Evolutionary conservation across 2,113 vertebrate species (phyloP), one percentile per base, ranked within the genome.

Genomic region (Notothenia rossii): DNA sequence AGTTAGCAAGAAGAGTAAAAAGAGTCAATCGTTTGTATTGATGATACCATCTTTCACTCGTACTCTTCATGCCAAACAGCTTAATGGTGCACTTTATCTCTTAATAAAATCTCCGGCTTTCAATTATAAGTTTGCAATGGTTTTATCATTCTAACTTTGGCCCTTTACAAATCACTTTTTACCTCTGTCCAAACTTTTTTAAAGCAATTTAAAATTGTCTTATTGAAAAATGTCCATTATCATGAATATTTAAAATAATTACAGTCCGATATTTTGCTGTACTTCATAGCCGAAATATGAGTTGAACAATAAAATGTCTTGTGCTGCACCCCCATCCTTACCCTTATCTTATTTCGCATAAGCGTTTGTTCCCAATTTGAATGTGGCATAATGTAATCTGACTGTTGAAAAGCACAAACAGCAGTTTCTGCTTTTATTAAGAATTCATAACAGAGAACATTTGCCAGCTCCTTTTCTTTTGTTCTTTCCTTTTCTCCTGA

Each of bases 241-340:
- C 10, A 45, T 79, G 46, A 43, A 72, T 79, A 53, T 66, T 59
- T 58, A 2, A 54, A 67, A 81, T 17, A 51, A 59, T 20, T 59
- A 1, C 29, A 58, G 51, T 1, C n/a, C n/a, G 45, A 59, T 51
- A 59, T 51, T 13, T n/a, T 71, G 55, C 20, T 50, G 43, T 49
- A 55, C 49, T 49, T 62, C 22, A 63, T 51, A 25, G 8, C 22
- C 48, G 20, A 62, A 15, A 33, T 55, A 40, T 45, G 61, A 50
- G 10, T 25, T 50, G 46, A n/a, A 29, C 20, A 20, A 2, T 2
- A 66, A 66, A 72, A 36, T 67, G 60, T 62, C 61, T 66, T 80
- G 66, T 80, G 70, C 0, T 0, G 10, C 15, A 12, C 46, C 50
- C 36, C 15, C 67, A 51, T 58, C 25, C 10, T 29, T 7, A 15